A percentile compares a stretch with the other conserved stretches of the same genome.
Conservation (phyloP, 2,797 vertebrate genomes). For the Merluccius polli region DNA sequence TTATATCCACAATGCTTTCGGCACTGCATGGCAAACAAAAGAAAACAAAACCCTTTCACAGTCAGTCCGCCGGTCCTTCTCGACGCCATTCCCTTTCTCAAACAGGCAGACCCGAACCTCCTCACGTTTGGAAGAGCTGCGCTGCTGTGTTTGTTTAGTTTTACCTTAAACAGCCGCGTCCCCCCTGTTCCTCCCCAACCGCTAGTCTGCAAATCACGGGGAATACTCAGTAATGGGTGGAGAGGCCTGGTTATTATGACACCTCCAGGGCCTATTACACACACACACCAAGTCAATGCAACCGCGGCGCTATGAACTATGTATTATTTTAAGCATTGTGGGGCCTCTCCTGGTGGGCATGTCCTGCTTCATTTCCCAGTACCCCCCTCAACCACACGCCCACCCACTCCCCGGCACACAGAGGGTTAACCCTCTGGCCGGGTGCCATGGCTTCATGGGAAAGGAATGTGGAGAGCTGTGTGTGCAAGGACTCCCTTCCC, state of each 20-base stretch:
- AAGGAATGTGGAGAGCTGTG: constrained; percentile 94
- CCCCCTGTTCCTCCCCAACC: neutral
- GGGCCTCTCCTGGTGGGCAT: neutral
- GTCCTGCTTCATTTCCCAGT: neutral
- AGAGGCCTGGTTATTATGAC: constrained; percentile 30
- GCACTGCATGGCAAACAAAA: no score
- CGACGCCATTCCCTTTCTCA: no score
- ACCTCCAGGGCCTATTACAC: constrained; percentile 45
- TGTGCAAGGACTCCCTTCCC: constrained; percentile 78
- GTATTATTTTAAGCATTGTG: neutral
- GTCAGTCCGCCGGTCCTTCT: no score
- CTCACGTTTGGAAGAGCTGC: no score
- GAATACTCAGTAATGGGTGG: constrained; percentile 21
- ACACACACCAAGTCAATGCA: constrained; percentile 23
- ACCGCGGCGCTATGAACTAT: constrained; percentile 9
- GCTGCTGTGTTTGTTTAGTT: no score
- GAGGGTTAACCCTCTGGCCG: constrained; percentile 72
- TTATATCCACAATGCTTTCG: no score
- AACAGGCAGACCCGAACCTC: no score
- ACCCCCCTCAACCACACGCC: neutral
- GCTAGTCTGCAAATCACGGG: no score
- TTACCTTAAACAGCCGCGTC: neutral
- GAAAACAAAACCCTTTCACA: no score
- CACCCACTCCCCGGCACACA: constrained; percentile 43
- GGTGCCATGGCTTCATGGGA: constrained; percentile 88